Evolutionary conservation across 2,113 vertebrate genomes (phyloP).

Genomic region (Psittacara wagleri): DNA sequence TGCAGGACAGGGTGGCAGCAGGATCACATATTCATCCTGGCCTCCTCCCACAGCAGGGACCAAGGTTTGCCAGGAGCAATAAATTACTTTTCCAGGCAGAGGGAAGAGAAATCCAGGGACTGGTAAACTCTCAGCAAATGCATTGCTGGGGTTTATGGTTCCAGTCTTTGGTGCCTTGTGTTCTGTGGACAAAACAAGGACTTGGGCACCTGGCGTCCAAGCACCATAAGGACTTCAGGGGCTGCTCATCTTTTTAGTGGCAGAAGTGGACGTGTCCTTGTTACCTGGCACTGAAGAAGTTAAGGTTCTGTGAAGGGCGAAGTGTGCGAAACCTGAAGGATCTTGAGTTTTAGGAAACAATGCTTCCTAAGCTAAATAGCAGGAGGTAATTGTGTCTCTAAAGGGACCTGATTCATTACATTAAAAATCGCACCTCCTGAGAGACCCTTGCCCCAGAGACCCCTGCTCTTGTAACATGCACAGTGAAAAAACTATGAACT

Average conservation of each 20-base stretch:
- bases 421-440: neutral
- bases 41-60: rapidly evolving
- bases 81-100: neutral
- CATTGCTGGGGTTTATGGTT: neutral
- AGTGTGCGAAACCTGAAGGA: neutral
- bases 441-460: neutral
- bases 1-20: neutral
- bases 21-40: rapidly evolving
- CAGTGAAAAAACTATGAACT: neutral
- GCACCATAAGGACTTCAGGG: rapidly evolving
- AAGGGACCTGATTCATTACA: neutral
- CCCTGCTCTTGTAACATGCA: neutral
- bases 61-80: no score
- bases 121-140: neutral
- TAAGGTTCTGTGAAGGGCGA: neutral
- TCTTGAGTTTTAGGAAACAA: neutral
- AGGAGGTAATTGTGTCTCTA: neutral
- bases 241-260: neutral
- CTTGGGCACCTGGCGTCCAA: neutral
- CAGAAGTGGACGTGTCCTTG: neutral
- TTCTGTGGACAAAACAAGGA: neutral
- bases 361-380: neutral
- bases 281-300: neutral
- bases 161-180: neutral
- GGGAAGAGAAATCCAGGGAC: neutral